Percentiles rank a stretch among this genome's conserved stretches.
phyloP scores from a whole-genome alignment of 1,140 invertebrate genomes.

The Lasioglossum baleicum region DNA sequence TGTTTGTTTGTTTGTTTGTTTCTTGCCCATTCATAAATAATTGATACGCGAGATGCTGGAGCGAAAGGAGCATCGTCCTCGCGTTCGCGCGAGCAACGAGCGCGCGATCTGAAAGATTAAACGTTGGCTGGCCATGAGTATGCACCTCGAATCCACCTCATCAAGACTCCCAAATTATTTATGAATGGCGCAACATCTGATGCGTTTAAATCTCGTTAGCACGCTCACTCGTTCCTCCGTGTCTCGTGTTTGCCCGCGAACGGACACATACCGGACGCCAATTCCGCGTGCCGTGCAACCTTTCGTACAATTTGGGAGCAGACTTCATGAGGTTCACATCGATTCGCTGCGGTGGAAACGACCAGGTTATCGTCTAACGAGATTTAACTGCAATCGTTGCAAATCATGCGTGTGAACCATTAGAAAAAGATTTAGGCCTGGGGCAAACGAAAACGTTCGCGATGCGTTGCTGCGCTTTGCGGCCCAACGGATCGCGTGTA shows the following conservation, averaged over 20 bases:
- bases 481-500: too few relatives aligned
- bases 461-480: too few relatives aligned
- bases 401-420: slow-evolving; percentile 28
- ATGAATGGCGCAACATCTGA: slow-evolving; percentile 71
- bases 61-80: too few relatives aligned
- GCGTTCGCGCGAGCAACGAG: neutral
- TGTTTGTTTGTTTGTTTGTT: too few relatives aligned
- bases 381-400: slow-evolving; percentile 78
- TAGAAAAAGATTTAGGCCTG: slow-evolving; percentile 39
- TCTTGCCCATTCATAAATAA: too few relatives aligned
- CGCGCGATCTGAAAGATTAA: too few relatives aligned
- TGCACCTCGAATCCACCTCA: too few relatives aligned
- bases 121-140: too few relatives aligned
- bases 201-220: slow-evolving; percentile 80
- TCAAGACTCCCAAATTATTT: slow-evolving; percentile 80
- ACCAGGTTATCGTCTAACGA: slow-evolving; percentile 75
- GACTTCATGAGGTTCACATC: slow-evolving; percentile 78
- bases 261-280: too few relatives aligned
- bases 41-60: too few relatives aligned
- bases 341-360: slow-evolving; percentile 46
- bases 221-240: neutral
- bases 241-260: too few relatives aligned
- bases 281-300: too few relatives aligned
- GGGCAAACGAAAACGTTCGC: neutral
- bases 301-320: slow-evolving; percentile 76